These are phyloP conservation scores for Megalurothrips usitatus DNA, from an alignment of 2,888 invertebrate genomes.

Conservation along the genomic window DNA sequence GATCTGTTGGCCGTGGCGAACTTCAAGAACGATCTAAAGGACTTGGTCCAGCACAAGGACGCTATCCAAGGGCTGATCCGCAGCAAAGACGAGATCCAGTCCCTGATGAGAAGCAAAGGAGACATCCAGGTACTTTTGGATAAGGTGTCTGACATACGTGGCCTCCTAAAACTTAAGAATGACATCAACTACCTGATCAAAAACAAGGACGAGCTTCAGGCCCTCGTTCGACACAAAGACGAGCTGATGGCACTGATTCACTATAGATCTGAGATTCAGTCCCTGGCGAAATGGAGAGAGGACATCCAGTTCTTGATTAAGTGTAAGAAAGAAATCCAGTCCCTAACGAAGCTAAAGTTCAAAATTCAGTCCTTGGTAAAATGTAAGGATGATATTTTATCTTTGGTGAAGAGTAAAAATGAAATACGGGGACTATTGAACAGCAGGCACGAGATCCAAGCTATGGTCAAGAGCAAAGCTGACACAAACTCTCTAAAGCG, in stretches of 20 bases:
- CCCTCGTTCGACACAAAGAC: background rate
- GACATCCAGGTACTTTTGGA: conserved; percentile 4
- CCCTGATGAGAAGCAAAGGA: background rate
- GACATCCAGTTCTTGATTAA: conserved; percentile 9
- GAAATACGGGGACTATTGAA: background rate
- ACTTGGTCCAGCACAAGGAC: background rate
- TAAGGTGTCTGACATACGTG: background rate
- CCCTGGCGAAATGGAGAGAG: background rate
- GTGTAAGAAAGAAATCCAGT: conserved; percentile 5
- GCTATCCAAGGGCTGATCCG: background rate
- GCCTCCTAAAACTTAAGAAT: background rate
- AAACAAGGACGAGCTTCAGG: conserved; percentile 2
- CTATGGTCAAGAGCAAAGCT: background rate
- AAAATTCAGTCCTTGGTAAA: background rate
- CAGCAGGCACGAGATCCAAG: background rate
- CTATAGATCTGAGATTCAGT: background rate
- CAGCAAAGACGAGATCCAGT: background rate
- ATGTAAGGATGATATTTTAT: background rate
- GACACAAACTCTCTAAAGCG: background rate
- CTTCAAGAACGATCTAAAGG: background rate
- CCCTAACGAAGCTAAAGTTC: background rate
- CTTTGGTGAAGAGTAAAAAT: background rate
- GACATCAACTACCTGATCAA: conserved; percentile 2
- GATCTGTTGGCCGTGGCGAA: background rate
- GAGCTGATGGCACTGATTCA: background rate